phyloP scores from a whole-genome alignment of 2,113 vertebrate genomes.

The Corythornis vintsioides region DNA sequence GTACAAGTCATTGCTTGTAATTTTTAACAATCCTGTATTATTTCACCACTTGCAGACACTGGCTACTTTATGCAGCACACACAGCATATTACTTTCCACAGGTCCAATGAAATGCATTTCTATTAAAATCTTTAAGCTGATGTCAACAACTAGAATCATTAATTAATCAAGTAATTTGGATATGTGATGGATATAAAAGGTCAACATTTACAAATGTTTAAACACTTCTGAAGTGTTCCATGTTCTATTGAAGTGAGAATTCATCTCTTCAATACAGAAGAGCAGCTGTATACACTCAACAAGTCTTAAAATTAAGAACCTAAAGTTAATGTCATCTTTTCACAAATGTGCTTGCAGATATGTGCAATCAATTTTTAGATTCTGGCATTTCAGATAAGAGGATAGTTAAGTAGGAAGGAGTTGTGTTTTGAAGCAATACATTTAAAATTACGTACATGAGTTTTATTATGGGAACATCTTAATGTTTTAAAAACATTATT shows the following conservation, averaged over 20 bases:
- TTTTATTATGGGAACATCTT: background rate
- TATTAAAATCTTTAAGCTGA: background rate
- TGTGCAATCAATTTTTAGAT: background rate
- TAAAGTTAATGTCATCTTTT: background rate
- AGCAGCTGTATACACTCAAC: background rate
- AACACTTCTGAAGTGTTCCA: background rate
- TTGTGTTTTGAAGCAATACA: background rate
- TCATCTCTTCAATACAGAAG: background rate
- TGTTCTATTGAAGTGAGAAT: background rate
- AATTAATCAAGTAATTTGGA: background rate
- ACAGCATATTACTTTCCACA: background rate
- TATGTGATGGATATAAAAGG: background rate
- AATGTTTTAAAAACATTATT: background rate
- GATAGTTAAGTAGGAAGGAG: background rate
- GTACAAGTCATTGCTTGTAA: background rate
- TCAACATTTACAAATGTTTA: background rate
- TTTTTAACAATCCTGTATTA: constrained; percentile 12
- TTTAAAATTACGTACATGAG: background rate
- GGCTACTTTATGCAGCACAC: background rate
- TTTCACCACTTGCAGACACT: constrained; percentile 2
- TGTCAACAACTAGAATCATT: background rate
- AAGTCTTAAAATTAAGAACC: background rate
- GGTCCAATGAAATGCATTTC: background rate
- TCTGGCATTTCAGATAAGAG: background rate
- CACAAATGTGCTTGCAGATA: background rate